Percentiles rank a stretch among this genome's conserved stretches.
These are phyloP conservation scores for Drosophila prolongata DNA, from an alignment of 2,888 invertebrate genomes.

Conservation along the genomic window DNA sequence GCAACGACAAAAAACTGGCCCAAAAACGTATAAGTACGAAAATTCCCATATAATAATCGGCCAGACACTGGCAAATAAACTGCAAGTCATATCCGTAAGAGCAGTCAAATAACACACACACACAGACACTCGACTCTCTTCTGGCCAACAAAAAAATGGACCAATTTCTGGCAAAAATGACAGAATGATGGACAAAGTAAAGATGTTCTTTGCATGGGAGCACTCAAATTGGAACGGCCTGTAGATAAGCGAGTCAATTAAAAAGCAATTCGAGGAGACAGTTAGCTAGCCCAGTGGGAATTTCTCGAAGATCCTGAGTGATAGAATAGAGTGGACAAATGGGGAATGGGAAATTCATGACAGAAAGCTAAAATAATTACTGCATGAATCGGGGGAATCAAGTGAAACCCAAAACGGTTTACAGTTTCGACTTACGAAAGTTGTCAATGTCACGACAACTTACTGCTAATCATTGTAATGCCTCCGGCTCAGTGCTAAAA, in stretches of 20 bases:
- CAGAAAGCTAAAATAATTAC: constrained; percentile 23
- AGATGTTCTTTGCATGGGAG: constrained; percentile 33
- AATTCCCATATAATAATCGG: constrained; percentile 59
- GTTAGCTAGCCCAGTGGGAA: background rate
- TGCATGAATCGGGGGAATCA: constrained; percentile 4
- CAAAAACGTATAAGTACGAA: constrained; percentile 36
- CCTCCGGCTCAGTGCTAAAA: constrained; percentile 12
- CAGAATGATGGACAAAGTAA: constrained; percentile 49
- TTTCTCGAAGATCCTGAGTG: background rate
- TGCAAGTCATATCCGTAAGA: constrained; percentile 62
- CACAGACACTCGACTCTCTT: background rate
- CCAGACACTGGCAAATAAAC: constrained; percentile 50
- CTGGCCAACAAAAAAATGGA: background rate
- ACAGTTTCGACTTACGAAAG: constrained; percentile 20
- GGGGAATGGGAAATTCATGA: constrained; percentile 37
- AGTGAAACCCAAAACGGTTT: constrained; percentile 16
- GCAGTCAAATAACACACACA: constrained; percentile 25
- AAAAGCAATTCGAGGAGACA: constrained; percentile 38
- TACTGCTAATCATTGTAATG: constrained; percentile 66
- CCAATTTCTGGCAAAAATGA: constrained; percentile 32
- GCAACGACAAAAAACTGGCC: constrained; percentile 26
- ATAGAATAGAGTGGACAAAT: constrained; percentile 18
- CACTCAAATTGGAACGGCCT: constrained; percentile 43
- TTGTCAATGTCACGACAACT: constrained; percentile 67
- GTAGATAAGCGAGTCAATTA: constrained; percentile 46